Evolutionary conservation across 2,888 invertebrate species (phyloP).

Genomic region (Aspidapion aeneum): DNA sequence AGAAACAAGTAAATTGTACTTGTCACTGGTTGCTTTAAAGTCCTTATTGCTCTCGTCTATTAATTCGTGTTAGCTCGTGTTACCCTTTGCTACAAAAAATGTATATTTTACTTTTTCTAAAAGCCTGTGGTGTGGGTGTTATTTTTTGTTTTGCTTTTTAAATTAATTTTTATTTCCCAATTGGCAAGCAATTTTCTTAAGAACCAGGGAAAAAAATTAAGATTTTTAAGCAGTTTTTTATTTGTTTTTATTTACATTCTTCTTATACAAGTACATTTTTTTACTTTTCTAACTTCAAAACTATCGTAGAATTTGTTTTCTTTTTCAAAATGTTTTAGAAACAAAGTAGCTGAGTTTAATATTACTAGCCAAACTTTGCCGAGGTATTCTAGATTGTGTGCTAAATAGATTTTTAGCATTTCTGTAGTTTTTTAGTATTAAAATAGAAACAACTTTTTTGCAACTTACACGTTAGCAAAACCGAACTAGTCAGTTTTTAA

Average conservation of each 20-base stretch:
- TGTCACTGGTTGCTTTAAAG: no score
- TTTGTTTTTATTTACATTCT: slow-evolving; percentile 5
- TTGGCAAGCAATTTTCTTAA: no score
- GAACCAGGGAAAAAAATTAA: no score
- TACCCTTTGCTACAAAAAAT: no score
- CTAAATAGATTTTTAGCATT: slow-evolving; percentile 35
- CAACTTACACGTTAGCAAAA: background rate
- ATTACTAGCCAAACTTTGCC: slow-evolving; percentile 32
- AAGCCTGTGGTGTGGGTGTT: no score
- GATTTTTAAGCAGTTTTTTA: no score
- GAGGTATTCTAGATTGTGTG: slow-evolving; percentile 48
- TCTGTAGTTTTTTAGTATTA: slow-evolving; percentile 19
- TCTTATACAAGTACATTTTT: background rate
- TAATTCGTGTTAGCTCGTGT: no score
- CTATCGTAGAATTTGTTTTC: slow-evolving; percentile 15
- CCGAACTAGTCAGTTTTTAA: background rate
- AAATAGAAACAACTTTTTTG: background rate
- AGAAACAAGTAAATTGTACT: no score
- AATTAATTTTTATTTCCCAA: no score
- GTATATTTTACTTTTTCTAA: no score
- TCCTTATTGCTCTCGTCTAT: no score
- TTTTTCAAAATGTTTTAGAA: background rate
- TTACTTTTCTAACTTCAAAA: background rate
- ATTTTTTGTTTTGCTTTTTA: no score
- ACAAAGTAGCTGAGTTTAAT: slow-evolving; percentile 6